Evolutionary conservation across 2,888 invertebrate species (phyloP), one percentile per base, ranked within the genome.

Genomic region (Sphaerophoria taeniata): DNA sequence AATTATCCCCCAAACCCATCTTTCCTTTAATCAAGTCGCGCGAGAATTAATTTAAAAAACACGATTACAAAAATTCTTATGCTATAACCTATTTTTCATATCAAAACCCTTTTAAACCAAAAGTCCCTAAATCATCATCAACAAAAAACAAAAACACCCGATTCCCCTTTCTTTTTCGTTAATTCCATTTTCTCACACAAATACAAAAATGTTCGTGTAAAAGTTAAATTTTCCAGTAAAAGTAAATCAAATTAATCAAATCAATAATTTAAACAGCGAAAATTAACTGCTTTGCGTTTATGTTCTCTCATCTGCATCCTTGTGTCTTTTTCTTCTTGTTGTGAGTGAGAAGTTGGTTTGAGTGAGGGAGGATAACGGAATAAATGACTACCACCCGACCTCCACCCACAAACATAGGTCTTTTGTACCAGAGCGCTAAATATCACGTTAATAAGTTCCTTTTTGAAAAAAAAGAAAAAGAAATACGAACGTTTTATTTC

Each of bases 201-300:
- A 73, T 24, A 24, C 2, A 24, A 24, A 24, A 24, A 24, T 24
- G 24, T 24, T 24, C 4, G 55, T n/a, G 60, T 53, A 33, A 65
- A 60, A 70, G 56, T 83, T 74, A 49, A 80, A 80, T 72, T 75
- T 84, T 61, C 60, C 6, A 39, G 31, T 9, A 49, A 79, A 61
- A 75, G 43, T 61, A 76, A 84, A 75, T 75, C 71, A 80, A 84
- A 84, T 72, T 72, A 61, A 49, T 55, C 51, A 55, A 80, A 84
- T 84, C 84, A 80, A 84, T 84, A 84, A 80, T 84, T 84, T 76
- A 84, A 84, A 31, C 67, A 75, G 55, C 69, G 84, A 80, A 80
- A 80, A 84, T 71, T 51, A 80, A 80, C 67, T 67, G 70, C 70
- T 74, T 70, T 36, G 39, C 67, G 53, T 67, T 53, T 39, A 53